Percentiles rank a stretch among this genome's conserved stretches.
Conservation (phyloP, 2,797 vertebrate genomes). For the Takifugu rubripes region DNA sequence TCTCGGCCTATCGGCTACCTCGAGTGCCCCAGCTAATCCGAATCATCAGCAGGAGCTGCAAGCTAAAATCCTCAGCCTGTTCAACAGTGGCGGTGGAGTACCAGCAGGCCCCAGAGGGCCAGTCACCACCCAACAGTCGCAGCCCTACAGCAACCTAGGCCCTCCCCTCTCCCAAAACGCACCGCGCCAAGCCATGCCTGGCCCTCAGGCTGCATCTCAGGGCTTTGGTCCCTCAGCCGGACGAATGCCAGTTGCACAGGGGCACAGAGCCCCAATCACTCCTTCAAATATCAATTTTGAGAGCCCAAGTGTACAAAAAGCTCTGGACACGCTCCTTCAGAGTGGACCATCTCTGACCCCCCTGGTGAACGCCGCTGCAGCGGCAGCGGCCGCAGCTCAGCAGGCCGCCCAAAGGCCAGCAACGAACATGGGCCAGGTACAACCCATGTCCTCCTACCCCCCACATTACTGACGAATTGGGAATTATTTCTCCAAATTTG, state of each 20-base stretch:
- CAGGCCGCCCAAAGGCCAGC: slow-evolving; percentile 58
- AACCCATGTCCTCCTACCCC: slow-evolving; percentile 82
- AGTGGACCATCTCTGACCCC: slow-evolving; percentile 92
- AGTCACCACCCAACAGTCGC: slow-evolving; percentile 20
- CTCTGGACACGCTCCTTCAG: slow-evolving; percentile 96
- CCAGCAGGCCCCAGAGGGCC: not conserved
- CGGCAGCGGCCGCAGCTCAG: slow-evolving; percentile 18
- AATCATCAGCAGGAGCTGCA: slow-evolving; percentile 91
- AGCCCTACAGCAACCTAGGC: slow-evolving; percentile 60
- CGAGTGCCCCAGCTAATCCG: slow-evolving; percentile 60
- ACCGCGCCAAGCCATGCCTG: slow-evolving; percentile 46
- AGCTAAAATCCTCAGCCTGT: slow-evolving; percentile 97
- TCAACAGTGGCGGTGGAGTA: slow-evolving; percentile 82
- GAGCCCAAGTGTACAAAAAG: slow-evolving; percentile 97
- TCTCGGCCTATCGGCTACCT: slow-evolving; percentile 48
- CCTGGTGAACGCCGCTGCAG: slow-evolving; percentile 76
- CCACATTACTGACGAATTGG: slow-evolving; percentile 80
- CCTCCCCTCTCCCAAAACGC: slow-evolving; percentile 62
- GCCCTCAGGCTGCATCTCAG: slow-evolving; percentile 29
- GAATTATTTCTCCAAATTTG: slow-evolving; percentile 27
- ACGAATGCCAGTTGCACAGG: slow-evolving; percentile 70
- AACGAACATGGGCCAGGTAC: slow-evolving; percentile 70
- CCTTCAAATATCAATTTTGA: slow-evolving; percentile 92
- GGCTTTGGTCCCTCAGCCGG: slow-evolving; percentile 73
- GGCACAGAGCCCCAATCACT: slow-evolving; percentile 73